A percentile compares a stretch with the other conserved stretches of the same genome.
These are phyloP conservation scores for Tauraco hartlaubi DNA, from an alignment of 2,797 vertebrate genomes.

Conservation along the genomic window DNA sequence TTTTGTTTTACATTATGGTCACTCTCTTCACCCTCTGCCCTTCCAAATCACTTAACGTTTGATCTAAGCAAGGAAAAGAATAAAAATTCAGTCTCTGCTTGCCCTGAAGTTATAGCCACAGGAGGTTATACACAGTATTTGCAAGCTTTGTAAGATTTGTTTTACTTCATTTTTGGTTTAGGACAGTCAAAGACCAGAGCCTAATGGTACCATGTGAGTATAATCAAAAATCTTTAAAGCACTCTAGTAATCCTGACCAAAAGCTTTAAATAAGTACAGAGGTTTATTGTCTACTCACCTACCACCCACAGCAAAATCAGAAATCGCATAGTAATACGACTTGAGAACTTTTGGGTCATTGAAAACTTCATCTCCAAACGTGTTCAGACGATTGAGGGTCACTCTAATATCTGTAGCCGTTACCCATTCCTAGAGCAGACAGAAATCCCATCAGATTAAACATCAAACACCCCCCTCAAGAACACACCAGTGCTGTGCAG, in stretches of 20 bases:
- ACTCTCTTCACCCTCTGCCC: neutral
- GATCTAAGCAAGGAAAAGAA: neutral
- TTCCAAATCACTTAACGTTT: neutral
- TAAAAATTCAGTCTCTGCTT: neutral
- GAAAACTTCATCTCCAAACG: conserved; percentile 98
- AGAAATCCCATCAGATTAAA: conserved; percentile 26
- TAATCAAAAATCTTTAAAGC: neutral
- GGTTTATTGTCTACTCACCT: conserved; percentile 83
- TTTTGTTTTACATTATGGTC: neutral
- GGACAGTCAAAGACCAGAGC: neutral
- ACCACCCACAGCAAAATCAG: conserved; percentile 97
- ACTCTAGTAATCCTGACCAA: neutral
- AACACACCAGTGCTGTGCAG: neutral
- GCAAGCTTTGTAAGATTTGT: neutral
- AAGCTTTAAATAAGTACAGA: neutral
- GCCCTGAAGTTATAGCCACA: neutral
- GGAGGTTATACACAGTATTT: neutral
- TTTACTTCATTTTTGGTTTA: neutral
- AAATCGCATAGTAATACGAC: conserved; percentile 98
- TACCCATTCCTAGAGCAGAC: conserved; percentile 91
- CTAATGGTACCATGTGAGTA: neutral
- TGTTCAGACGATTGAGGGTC: conserved; percentile 96
- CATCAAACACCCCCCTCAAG: neutral
- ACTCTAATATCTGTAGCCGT: conserved; percentile 97
- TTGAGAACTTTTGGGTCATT: conserved; percentile 98